Evolutionary conservation across 2,888 invertebrate genomes (phyloP).

Genomic region (Leptinotarsa haldemani): DNA sequence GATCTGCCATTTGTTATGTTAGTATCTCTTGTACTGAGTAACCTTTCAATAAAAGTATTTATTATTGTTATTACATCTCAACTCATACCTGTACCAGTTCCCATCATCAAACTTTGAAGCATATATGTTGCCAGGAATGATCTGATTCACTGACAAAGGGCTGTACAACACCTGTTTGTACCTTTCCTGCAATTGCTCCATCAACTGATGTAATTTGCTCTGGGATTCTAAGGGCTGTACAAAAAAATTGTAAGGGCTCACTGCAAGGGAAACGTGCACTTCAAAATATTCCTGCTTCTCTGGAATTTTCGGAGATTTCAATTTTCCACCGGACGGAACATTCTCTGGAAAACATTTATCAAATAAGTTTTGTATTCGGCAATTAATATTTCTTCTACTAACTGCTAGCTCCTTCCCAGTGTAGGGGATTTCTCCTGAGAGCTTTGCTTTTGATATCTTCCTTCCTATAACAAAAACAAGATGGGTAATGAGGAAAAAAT

Average conservation of each 20-base stretch:
- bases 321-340: constrained; percentile 61
- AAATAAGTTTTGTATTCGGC: background rate
- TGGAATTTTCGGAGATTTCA: constrained; percentile 66
- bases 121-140: constrained; percentile 73
- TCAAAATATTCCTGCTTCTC: constrained; percentile 72
- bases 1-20: too few species aligned
- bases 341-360: constrained; percentile 46
- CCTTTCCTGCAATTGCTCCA: constrained; percentile 74
- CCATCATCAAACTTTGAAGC: constrained; percentile 77
- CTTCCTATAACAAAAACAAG: constrained; percentile 37
- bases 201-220: constrained; percentile 70
- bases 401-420: constrained; percentile 51
- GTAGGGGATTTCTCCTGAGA: constrained; percentile 46
- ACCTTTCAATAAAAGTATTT: too few species aligned
- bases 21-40: too few species aligned
- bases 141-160: constrained; percentile 61
- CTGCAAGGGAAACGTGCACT: constrained; percentile 79
- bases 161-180: constrained; percentile 70
- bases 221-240: constrained; percentile 69
- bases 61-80: too few species aligned
- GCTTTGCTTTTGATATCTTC: constrained; percentile 41
- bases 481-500: background rate
- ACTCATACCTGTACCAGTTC: constrained; percentile 78
- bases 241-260: constrained; percentile 81
- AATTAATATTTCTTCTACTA: constrained; percentile 3